Conservation (phyloP, 1,140 invertebrate genomes). For the Coenobita brevimanus region DNA sequence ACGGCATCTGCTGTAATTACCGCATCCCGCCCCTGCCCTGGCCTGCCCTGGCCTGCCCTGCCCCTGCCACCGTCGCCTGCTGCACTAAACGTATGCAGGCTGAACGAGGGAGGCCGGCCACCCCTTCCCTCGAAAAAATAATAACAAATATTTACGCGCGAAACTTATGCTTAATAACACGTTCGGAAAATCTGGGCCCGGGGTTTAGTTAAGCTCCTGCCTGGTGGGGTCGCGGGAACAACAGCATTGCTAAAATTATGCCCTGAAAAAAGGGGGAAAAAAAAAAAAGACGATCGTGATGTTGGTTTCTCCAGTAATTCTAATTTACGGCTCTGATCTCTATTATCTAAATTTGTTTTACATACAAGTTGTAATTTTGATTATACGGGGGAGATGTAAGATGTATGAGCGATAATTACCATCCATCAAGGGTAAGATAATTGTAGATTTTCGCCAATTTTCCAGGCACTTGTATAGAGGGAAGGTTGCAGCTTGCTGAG, state of each 20-base stretch:
- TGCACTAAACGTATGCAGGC: no score
- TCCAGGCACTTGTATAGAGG: slow-evolving; percentile 45
- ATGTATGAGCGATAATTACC: slow-evolving; percentile 40
- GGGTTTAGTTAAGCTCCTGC: not conserved
- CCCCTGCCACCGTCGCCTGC: no score
- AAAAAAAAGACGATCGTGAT: slow-evolving; percentile 43
- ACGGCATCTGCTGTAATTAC: no score
- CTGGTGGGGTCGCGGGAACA: not conserved
- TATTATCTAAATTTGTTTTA: slow-evolving; percentile 61
- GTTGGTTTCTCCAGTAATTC: slow-evolving; percentile 29
- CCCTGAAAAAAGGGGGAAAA: not conserved
- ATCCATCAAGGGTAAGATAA: slow-evolving; percentile 35
- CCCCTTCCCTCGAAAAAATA: slow-evolving; percentile 7
- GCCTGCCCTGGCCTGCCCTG: no score
- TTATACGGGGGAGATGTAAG: slow-evolving; percentile 46
- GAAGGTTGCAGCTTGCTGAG: slow-evolving; percentile 13
- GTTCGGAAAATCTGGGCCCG: slow-evolving; percentile 10
- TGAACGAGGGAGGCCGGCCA: no score
- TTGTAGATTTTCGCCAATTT: slow-evolving; percentile 45
- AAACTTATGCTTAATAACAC: slow-evolving; percentile 14
- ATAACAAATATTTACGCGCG: slow-evolving; percentile 17
- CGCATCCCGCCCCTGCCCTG: no score
- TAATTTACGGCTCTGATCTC: slow-evolving; percentile 42
- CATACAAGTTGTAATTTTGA: slow-evolving; percentile 55
- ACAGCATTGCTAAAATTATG: slow-evolving; percentile 8